Conservation (phyloP, 2,888 invertebrate genomes). For the Pseudanteris insignis region DNA sequence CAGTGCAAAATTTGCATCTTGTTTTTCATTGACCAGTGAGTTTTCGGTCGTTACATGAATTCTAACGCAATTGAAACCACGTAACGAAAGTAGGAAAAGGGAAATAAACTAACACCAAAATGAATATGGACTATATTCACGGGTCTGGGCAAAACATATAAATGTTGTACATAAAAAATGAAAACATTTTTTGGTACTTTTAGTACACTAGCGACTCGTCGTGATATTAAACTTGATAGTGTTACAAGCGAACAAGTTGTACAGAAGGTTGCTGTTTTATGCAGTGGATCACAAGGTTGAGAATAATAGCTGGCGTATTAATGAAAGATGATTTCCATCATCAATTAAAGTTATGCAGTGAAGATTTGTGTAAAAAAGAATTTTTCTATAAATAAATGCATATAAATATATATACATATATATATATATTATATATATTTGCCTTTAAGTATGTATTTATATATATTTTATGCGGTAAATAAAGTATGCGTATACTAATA, state of each 20-base stretch:
- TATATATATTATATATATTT: conserved; percentile 22
- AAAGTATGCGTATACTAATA: no score
- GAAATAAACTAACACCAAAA: conserved; percentile 19
- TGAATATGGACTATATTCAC: neutral
- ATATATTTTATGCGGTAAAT: no score
- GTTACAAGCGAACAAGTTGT: conserved; percentile 20
- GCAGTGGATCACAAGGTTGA: neutral
- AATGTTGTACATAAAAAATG: conserved; percentile 34
- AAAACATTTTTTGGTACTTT: conserved; percentile 37
- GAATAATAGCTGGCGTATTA: neutral
- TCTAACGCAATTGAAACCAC: neutral
- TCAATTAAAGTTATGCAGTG: conserved; percentile 14
- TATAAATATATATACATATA: conserved; percentile 25
- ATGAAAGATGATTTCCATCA: conserved; percentile 3
- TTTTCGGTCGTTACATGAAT: conserved; percentile 18
- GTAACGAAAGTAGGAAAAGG: neutral
- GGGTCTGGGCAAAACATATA: conserved; percentile 34
- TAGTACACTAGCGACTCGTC: conserved; percentile 31
- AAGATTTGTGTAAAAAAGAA: conserved; percentile 26
- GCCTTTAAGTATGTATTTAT: no score
- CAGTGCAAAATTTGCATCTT: conserved; percentile 12
- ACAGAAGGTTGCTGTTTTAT: conserved; percentile 20
- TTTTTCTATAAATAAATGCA: no score
- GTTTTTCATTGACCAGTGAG: conserved; percentile 20
- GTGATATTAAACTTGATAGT: conserved; percentile 38